A percentile compares a stretch with the other conserved stretches of the same genome.
Conservation (phyloP, 1,140 invertebrate species). For the Lineus longissimus region DNA sequence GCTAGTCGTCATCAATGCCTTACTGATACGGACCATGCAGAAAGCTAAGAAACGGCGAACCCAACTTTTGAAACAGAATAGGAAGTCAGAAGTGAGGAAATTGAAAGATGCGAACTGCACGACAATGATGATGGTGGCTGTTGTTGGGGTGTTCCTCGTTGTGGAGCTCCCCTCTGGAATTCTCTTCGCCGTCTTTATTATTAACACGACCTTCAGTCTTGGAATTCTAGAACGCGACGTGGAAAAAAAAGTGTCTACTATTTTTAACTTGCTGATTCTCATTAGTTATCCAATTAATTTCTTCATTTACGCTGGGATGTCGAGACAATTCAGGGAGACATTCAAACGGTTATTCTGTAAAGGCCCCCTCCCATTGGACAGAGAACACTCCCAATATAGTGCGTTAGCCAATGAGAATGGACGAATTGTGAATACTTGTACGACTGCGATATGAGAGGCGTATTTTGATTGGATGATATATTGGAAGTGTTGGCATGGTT, state of each 20-base stretch:
- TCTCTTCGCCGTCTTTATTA: constrained; percentile 76
- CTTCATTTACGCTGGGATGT: constrained; percentile 94
- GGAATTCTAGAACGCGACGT: constrained; percentile 22
- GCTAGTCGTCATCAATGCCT: constrained; percentile 80
- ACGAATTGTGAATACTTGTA: constrained; percentile 19
- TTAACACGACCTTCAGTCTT: constrained; percentile 63
- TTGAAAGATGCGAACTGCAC: constrained; percentile 82
- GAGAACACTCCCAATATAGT: constrained; percentile 44
- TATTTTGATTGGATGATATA: too few species aligned
- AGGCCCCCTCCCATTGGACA: constrained; percentile 29
- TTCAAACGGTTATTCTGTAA: constrained; percentile 78
- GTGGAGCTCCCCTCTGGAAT: constrained; percentile 84
- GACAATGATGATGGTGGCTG: constrained; percentile 90
- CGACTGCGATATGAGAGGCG: too few species aligned
- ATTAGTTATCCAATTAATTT: constrained; percentile 91
- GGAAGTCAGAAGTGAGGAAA: constrained; percentile 78
- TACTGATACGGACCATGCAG: constrained; percentile 79
- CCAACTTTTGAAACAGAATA: constrained; percentile 77
- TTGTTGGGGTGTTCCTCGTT: constrained; percentile 84
- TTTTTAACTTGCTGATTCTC: constrained; percentile 86
- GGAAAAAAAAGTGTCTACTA: background rate
- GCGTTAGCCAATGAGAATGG: constrained; percentile 46
- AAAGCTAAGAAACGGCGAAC: constrained; percentile 74
- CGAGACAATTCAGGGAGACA: constrained; percentile 85
- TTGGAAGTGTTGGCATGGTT: too few species aligned